Conservation (phyloP, 2,113 vertebrate species). For the Chionodraco myersi region DNA sequence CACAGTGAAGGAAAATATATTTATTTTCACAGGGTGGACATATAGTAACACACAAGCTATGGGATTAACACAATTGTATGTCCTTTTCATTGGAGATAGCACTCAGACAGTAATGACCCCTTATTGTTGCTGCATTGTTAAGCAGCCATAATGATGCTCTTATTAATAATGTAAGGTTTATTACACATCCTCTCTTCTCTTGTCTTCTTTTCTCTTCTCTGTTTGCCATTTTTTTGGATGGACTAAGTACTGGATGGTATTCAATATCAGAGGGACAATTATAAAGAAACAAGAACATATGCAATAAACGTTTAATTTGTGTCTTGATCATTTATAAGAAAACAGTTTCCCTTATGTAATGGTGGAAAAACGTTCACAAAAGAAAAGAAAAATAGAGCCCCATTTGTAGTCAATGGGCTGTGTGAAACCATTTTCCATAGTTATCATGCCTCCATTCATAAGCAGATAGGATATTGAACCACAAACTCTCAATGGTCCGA, state of each 20-base stretch:
- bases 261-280: not conserved
- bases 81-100: slow-evolving; percentile 49
- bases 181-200: slow-evolving; percentile 25
- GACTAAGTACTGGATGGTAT: not conserved
- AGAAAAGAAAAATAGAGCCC: slow-evolving; percentile 4
- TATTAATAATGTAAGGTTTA: slow-evolving; percentile 67
- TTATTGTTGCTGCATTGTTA: slow-evolving; percentile 59
- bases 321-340: not conserved
- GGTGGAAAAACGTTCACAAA: not conserved
- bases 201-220: slow-evolving; percentile 2
- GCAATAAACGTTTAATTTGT: not conserved
- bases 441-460: not conserved
- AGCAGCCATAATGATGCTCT: slow-evolving; percentile 67
- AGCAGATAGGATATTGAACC: slow-evolving; percentile 36
- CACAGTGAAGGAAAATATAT: not conserved
- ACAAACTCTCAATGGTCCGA: slow-evolving; percentile 48
- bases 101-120: slow-evolving; percentile 58
- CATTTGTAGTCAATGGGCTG: slow-evolving; percentile 28
- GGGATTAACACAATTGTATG: slow-evolving; percentile 55
- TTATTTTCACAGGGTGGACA: not conserved
- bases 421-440: slow-evolving; percentile 40
- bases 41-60: not conserved
- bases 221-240: not conserved
- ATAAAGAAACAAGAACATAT: not conserved
- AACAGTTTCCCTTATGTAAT: not conserved